A percentile compares a stretch with the other conserved stretches of the same genome.
phyloP scores from a whole-genome alignment of 1,140 invertebrate genomes.

The Hycleus phaleratus region DNA sequence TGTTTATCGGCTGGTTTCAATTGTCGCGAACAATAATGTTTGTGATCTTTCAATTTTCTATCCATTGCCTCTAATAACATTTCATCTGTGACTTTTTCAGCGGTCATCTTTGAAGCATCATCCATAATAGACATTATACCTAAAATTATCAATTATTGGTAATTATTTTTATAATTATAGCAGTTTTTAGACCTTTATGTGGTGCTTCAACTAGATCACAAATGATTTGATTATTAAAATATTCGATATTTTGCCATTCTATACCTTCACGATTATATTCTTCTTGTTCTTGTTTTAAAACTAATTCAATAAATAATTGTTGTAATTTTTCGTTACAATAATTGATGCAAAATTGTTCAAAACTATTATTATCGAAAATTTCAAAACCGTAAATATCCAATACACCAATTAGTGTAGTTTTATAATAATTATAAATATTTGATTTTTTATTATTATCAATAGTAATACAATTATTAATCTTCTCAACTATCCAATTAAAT shows the following conservation, averaged over 20 bases:
- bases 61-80: conserved; percentile 91
- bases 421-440: conserved; percentile 49
- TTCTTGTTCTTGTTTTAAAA: conserved; percentile 93
- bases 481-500: conserved; percentile 85
- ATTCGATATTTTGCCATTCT: conserved; percentile 82
- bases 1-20: conserved; percentile 73
- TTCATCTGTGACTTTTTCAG: conserved; percentile 87
- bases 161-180: too few species aligned
- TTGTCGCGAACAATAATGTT: conserved; percentile 85
- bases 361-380: conserved; percentile 91
- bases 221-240: conserved; percentile 90
- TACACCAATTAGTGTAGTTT: conserved; percentile 86
- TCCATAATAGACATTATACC: conserved; percentile 84
- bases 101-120: conserved; percentile 83
- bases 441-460: conserved; percentile 41
- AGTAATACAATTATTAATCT: conserved; percentile 81
- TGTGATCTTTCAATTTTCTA: conserved; percentile 75
- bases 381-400: conserved; percentile 97
- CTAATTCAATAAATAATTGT: conserved; percentile 92
- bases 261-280: conserved; percentile 91
- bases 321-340: conserved; percentile 97
- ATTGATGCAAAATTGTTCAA: conserved; percentile 93
- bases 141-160: neutral
- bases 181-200: conserved; percentile 58
- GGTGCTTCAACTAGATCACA: conserved; percentile 87